A percentile compares a stretch with the other conserved stretches of the same genome.
phyloP scores from a whole-genome alignment of 2,113 vertebrate species.

The Istiophorus platypterus region DNA sequence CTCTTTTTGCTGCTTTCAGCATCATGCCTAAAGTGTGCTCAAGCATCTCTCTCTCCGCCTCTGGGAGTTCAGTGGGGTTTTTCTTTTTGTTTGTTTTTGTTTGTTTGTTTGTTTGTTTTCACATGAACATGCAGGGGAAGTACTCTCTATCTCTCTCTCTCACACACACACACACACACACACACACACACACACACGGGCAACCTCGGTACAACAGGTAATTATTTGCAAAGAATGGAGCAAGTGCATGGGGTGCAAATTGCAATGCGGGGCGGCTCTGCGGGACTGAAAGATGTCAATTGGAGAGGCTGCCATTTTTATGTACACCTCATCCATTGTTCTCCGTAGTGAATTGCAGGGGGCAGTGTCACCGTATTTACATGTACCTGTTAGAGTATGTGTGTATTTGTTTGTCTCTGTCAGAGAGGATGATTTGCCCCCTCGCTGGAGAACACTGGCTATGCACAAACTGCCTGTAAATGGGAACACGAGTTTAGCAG shows the following conservation, averaged over 20 bases:
- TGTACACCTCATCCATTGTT: constrained; percentile 63
- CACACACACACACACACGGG: constrained; percentile 6
- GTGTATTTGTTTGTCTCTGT: constrained; percentile 67
- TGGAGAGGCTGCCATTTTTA: constrained; percentile 53
- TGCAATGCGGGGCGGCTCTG: constrained; percentile 55
- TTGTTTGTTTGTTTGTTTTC: constrained; percentile 13
- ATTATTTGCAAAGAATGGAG: constrained; percentile 69
- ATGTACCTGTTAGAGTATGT: constrained; percentile 47
- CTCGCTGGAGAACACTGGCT: constrained; percentile 60
- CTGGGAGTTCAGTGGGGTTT: constrained; percentile 8
- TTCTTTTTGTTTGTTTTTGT: too few species aligned
- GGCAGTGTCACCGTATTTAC: constrained; percentile 56
- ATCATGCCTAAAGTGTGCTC: constrained; percentile 47
- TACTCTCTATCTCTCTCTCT: too few species aligned
- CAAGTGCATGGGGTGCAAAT: constrained; percentile 68
- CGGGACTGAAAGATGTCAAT: constrained; percentile 62
- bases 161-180: constrained; percentile 43
- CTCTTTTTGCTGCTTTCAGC: constrained; percentile 68
- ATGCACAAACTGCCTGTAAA: constrained; percentile 73
- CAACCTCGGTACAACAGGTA: constrained; percentile 62
- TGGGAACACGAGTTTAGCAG: constrained; percentile 70
- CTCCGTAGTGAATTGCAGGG: constrained; percentile 38
- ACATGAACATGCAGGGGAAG: constrained; percentile 26
- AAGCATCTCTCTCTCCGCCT: constrained; percentile 37
- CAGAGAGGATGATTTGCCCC: constrained; percentile 60